A percentile compares a stretch with the other conserved stretches of the same genome.
Evolutionary conservation across 2,797 vertebrate genomes (phyloP).

Genomic region (Onychomys arenicola): DNA sequence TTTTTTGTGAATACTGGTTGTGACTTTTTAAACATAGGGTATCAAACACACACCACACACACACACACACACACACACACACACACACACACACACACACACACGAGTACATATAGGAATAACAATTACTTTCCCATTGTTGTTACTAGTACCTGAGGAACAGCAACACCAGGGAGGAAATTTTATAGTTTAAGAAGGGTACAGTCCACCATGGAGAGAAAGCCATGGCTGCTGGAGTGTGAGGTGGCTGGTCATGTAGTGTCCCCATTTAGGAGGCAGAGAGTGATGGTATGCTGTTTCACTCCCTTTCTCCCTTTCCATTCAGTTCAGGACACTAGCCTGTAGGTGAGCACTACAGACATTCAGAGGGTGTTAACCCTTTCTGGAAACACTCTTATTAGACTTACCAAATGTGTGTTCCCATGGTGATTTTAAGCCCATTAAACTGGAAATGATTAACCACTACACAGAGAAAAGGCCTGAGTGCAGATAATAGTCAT

Average conservation of each 20-base stretch:
- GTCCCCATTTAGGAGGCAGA: neutral
- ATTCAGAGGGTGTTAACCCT: neutral
- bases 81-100: neutral
- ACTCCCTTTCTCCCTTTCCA: neutral
- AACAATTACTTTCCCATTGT: neutral
- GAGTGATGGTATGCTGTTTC: neutral
- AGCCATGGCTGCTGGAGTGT: neutral
- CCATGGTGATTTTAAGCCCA: neutral
- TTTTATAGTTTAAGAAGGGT: neutral
- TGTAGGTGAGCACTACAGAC: neutral
- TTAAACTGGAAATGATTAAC: neutral
- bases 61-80: neutral
- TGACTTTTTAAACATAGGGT: slow-evolving; percentile 14
- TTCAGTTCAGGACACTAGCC: neutral
- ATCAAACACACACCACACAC: neutral
- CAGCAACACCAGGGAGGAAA: neutral
- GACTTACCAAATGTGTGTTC: neutral
- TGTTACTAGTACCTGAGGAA: neutral
- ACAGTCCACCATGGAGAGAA: neutral
- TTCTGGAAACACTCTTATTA: neutral
- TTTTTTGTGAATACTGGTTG: neutral
- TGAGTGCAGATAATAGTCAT: neutral
- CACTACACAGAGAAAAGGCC: neutral
- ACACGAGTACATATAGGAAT: neutral
- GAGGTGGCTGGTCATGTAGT: neutral